Base-by-base conservation (phyloP, 35 echinoderm and acorn worm species). In the Hemicentrotus pulcherrimus region DNA sequence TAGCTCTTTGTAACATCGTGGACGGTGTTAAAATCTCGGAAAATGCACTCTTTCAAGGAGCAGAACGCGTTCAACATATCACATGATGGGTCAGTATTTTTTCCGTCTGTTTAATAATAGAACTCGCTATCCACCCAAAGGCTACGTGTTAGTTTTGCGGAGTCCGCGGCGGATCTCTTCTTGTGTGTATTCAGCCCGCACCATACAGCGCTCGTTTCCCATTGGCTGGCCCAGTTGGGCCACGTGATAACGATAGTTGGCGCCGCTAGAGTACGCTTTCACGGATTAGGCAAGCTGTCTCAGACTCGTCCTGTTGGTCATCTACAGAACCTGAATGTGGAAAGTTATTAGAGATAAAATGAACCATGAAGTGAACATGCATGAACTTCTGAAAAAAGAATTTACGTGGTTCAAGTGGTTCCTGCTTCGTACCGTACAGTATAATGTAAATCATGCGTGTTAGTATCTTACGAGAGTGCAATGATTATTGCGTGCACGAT, bases 271-370 rank as follows among this genome's bases (percentile, higher is more conserved):
- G 91, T 4, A 93, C 91, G 28, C 91, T 93, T 58, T 93, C 91
- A 9, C 91, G 46, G 91, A 93, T 93, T 11, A 93, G 91, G 91
- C 91, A 93, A 58, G 91, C 91, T 93, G 91, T 93, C 48, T 93
- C 91, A 4, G 91, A 93, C 46, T 93, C 91, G 31, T 93, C 91
- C 30, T 93, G 91, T 28, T 47, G 32, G 15, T 90, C 91, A 14
- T 93, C 91, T 32, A 93, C 91, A 19, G 91, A 93, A 58, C 91
- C 91, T 93, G 91, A 46, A 58, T 9, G 31, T 93, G 16, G 48
- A 31, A 48, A 31, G 41, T 93, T 46, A 33, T 46, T 47, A 93
- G 32, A 93, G 32, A 18, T 8, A 47, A 90, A 47, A 47, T 90
- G 88, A 46, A 90, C 18, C 31, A 90, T 19, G 31, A 7, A 78